phyloP scores from a whole-genome alignment of 2,797 vertebrate genomes.

The Sebastes cheni region DNA sequence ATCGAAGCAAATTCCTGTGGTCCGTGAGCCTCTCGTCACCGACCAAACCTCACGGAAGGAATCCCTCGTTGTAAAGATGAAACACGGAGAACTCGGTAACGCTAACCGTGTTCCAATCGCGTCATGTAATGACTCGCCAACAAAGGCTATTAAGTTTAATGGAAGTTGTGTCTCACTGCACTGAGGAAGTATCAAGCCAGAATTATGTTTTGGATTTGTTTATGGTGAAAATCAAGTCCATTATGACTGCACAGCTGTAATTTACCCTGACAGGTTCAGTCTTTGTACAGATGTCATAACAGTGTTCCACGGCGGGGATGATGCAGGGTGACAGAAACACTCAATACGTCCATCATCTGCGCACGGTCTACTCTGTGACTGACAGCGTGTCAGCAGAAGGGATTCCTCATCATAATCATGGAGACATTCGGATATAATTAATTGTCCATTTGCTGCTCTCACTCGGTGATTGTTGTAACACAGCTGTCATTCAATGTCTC shows the following conservation, averaged over 20 bases:
- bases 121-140: neutral
- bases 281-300: neutral
- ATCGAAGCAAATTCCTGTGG: constrained; percentile 23
- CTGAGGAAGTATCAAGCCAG: neutral
- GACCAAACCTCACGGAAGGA: constrained; percentile 9
- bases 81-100: neutral
- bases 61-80: constrained; percentile 16
- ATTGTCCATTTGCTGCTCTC: neutral
- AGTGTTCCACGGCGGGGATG: neutral
- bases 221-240: neutral
- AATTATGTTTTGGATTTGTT: neutral
- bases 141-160: neutral
- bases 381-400: neutral
- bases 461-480: neutral
- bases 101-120: neutral
- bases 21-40: constrained; percentile 4
- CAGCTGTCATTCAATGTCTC: neutral
- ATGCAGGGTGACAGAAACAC: neutral
- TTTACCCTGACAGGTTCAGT: neutral
- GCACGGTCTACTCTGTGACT: neutral
- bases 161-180: neutral
- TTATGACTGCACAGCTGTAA: neutral
- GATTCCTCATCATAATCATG: neutral
- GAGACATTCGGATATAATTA: neutral
- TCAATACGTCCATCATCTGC: neutral